Conservation (phyloP, 2,113 vertebrate genomes). For the Myocastor coypus region DNA sequence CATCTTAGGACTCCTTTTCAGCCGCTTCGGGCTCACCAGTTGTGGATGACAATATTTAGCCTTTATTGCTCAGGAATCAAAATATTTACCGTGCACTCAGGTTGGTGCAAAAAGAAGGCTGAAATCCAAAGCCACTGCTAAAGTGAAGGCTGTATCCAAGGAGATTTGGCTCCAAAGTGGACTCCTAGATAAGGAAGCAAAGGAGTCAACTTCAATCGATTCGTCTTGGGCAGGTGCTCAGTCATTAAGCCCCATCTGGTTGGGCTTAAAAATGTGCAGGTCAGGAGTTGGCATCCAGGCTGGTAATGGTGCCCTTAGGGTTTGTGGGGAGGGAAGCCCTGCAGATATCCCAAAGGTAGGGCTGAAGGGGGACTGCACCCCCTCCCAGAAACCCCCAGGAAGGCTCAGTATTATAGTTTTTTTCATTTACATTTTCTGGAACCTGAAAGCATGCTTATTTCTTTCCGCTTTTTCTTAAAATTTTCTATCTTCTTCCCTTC, state of each 20-base stretch:
- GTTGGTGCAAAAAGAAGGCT: background rate
- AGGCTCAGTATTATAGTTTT: background rate
- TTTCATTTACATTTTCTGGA: background rate
- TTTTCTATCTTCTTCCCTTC: background rate
- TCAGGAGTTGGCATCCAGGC: background rate
- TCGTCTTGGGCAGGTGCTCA: background rate
- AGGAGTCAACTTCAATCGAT: background rate
- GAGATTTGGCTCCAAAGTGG: background rate
- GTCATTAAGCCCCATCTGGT: constrained; percentile 17
- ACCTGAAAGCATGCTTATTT: background rate
- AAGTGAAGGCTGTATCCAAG: background rate
- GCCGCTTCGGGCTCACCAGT: background rate
- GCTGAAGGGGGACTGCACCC: background rate
- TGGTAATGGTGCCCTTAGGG: constrained; percentile 41
- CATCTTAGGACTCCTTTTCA: background rate
- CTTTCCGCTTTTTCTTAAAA: background rate
- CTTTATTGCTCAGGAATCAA: background rate
- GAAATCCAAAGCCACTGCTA: background rate
- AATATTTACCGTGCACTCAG: background rate
- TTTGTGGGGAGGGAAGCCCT: constrained; percentile 49
- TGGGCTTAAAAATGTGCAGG: constrained; percentile 41
- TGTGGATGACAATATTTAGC: background rate
- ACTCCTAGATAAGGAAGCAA: background rate
- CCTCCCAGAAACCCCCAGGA: background rate
- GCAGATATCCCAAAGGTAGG: background rate